Evolutionary conservation across 2,113 vertebrate species (phyloP), one percentile per base, ranked within the genome.

Genomic region (Rattus rattus): DNA sequence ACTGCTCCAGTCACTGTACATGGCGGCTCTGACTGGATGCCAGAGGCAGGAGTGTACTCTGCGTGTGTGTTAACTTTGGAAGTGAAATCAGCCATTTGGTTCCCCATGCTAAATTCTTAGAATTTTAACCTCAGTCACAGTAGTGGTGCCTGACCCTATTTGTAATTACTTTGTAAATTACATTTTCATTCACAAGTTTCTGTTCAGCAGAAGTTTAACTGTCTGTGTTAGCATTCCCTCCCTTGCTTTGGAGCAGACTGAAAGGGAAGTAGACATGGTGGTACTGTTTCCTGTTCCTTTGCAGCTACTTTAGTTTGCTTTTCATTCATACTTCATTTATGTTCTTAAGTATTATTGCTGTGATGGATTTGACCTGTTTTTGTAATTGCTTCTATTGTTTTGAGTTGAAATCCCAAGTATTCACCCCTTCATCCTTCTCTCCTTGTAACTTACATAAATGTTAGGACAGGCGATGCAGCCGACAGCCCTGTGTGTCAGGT

Each of bases 221-320:
- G 96, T 97, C 22, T 92, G 39, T 96, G 76, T 97, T 95, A 73
- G 79, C 59, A 36, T 96, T 93, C 72, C 39, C 92, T 87, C 95
- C 90, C 67, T 67, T 28, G 14, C 95, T 98, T 98, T 96, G 97
- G 97, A 98, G 98, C 98, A 99, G 98, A 99, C 99, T 99, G 98
- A 98, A 99, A 98, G 98, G 97, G 98, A 98, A 97, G 76, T 92
- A 79, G 94, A 94, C 76, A 59, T 96, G 97, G 84, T 89, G 47
- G 83, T 73, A 90, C 98, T 95, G 90, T 96, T 91, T 83, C 94
- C 56, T 97, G 94, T 98, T 98, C 56, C 1, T 39, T 98, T 97
- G 72, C 84, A 47, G 28, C 97, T 98, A 47, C 7, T 96, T 84
- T 96, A 69, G 95, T 49, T 96, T 86, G 95, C 7, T 88, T 97